phyloP scores from a whole-genome alignment of 2,113 vertebrate species.

The Solea senegalensis region DNA sequence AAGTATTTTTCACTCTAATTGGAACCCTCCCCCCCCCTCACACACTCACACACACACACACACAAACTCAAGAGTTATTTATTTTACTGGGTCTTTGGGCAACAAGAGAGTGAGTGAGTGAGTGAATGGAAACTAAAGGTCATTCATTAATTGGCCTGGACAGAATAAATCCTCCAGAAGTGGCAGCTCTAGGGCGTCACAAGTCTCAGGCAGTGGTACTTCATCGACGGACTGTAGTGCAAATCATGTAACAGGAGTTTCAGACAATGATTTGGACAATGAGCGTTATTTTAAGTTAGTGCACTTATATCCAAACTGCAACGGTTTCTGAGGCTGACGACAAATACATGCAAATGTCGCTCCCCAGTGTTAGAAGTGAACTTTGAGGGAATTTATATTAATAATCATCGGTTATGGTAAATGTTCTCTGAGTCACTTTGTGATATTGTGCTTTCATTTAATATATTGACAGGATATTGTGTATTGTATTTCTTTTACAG shows the following conservation, averaged over 20 bases:
- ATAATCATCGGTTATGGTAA: no score
- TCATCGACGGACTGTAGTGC: conserved; percentile 6
- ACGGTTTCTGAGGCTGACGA: background rate
- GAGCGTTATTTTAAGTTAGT: background rate
- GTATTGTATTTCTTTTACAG: no score
- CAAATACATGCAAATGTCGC: no score
- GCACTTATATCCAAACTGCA: background rate
- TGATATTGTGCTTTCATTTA: no score
- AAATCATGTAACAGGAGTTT: background rate
- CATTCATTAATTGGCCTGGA: conserved; percentile 22
- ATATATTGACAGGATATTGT: no score
- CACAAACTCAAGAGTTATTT: no score
- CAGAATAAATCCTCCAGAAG: conserved; percentile 34
- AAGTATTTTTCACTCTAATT: background rate
- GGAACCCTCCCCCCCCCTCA: background rate
- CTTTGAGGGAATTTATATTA: no score
- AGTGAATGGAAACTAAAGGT: conserved; percentile 25
- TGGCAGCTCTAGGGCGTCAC: conserved; percentile 9
- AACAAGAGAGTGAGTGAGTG: background rate
- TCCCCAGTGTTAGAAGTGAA: no score
- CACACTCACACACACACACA: background rate
- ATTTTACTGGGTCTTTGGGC: conserved; percentile 3
- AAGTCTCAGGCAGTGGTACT: conserved; percentile 18
- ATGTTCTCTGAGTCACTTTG: no score
- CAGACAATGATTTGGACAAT: background rate